Evolutionary conservation across 30 jellyfish, hydroid and myxozoan genomes (phyloP), one percentile per base, ranked within the genome.

Genomic region (Sanderia malayensis): DNA sequence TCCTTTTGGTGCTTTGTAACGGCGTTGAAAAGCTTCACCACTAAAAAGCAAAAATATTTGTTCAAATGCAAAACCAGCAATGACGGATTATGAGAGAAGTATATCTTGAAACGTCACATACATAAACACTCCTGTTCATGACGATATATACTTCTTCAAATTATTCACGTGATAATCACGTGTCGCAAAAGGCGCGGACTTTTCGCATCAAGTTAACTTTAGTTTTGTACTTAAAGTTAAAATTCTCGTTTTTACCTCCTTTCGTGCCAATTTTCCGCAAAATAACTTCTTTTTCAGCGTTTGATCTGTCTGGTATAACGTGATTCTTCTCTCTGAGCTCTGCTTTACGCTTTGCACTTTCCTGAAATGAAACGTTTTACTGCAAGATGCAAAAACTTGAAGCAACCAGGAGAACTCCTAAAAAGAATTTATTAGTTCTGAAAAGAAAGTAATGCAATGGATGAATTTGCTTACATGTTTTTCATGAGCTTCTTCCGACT

Each of bases 11-110:
- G 99, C 20, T 80, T 80, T 58, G 87, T 69, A n/a, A 92, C 99
- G 55, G 99, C 99, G 52, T 92, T 92, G 80, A 92, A 92, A 37
- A 92, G 70, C 78, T 85, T 85, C 32, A 92, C 99, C 61, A 92
- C 99, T 91, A 69, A 72, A 34, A n/a, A n/a, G n/a, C n/a, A n/a
- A n/a, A n/a, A n/a, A n/a, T n/a, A n/a, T n/a, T n/a, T n/a, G n/a
- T n/a, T n/a, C n/a, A n/a, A n/a, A n/a, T n/a, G n/a, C n/a, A n/a
- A n/a, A n/a, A n/a, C n/a, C n/a, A n/a, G n/a, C n/a, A n/a, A n/a
- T n/a, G n/a, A n/a, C n/a, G n/a, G n/a, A n/a, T n/a, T n/a, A n/a
- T n/a, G n/a, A n/a, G n/a, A n/a, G n/a, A n/a, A n/a, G n/a, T n/a
- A n/a, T n/a, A n/a, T n/a, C n/a, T n/a, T n/a, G n/a, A n/a, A n/a